Evolutionary conservation across 2,113 vertebrate genomes (phyloP).

Genomic region (Petrocephalus zakoni): DNA sequence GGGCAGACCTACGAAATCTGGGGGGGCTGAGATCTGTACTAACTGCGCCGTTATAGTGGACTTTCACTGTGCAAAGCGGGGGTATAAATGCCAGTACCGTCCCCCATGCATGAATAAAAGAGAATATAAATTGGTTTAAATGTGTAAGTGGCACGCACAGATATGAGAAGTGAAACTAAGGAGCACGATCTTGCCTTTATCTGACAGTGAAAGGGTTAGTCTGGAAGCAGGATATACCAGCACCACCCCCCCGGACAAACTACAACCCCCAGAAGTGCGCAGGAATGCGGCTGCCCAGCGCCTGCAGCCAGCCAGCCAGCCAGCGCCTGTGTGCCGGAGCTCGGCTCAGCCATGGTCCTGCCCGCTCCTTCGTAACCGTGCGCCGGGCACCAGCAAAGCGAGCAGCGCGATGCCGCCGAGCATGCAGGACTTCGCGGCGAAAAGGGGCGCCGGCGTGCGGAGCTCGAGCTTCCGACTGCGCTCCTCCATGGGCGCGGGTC

Average conservation of each 20-base stretch:
- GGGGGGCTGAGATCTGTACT: not conserved
- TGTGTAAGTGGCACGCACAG: not conserved
- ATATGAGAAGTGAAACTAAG: not conserved
- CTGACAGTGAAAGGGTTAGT: not conserved
- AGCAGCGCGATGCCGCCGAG: constrained; percentile 41
- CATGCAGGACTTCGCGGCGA: constrained; percentile 41
- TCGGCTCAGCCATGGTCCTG: constrained; percentile 32
- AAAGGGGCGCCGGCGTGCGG: constrained; percentile 31
- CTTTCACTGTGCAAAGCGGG: not conserved
- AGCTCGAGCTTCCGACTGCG: constrained; percentile 40
- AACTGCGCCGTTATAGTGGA: not conserved
- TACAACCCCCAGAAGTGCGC: constrained; percentile 23
- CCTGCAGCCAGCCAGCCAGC: not conserved
- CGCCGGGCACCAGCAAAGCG: not conserved
- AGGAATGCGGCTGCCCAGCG: not conserved
- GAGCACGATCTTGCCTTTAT: not conserved
- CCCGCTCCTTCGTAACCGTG: not conserved
- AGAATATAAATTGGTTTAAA: not conserved
- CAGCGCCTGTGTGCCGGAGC: not conserved
- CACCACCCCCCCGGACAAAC: not conserved
- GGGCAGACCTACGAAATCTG: not conserved
- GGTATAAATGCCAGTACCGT: not conserved
- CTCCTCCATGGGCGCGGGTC: constrained; percentile 33
- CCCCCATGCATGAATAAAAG: not conserved
- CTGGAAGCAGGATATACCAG: not conserved